Evolutionary conservation across 1,140 invertebrate species (phyloP).

Genomic region (Diachasma alloeum): DNA sequence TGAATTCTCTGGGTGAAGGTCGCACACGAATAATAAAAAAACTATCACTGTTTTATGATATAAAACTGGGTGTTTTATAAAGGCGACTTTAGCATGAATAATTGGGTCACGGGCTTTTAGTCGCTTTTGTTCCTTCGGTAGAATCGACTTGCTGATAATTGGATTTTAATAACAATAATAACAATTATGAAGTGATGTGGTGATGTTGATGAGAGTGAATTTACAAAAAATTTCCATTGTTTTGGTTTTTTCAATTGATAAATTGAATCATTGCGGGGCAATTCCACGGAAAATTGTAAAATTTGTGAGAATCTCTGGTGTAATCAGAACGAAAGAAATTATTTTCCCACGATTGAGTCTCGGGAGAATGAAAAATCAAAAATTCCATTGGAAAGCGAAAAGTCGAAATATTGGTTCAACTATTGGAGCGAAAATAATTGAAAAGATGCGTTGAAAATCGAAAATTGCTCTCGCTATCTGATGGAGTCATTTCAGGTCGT

Average conservation of each 20-base stretch:
- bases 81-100: background rate
- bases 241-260: background rate
- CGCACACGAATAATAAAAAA: background rate
- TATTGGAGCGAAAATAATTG: no score
- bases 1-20: background rate
- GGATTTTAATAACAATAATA: background rate
- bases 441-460: no score
- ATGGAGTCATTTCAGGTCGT: no score
- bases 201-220: background rate
- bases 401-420: no score
- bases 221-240: background rate
- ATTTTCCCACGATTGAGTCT: no score
- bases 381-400: no score
- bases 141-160: background rate
- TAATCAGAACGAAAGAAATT: background rate
- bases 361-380: background rate
- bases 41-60: background rate
- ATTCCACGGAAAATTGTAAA: background rate
- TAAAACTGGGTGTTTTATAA: background rate
- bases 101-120: conserved; percentile 2
- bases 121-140: background rate
- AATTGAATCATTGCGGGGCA: background rate
- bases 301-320: background rate
- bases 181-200: background rate
- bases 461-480: no score